phyloP scores from a whole-genome alignment of 2,888 invertebrate species.

The Piscicola geometra region DNA sequence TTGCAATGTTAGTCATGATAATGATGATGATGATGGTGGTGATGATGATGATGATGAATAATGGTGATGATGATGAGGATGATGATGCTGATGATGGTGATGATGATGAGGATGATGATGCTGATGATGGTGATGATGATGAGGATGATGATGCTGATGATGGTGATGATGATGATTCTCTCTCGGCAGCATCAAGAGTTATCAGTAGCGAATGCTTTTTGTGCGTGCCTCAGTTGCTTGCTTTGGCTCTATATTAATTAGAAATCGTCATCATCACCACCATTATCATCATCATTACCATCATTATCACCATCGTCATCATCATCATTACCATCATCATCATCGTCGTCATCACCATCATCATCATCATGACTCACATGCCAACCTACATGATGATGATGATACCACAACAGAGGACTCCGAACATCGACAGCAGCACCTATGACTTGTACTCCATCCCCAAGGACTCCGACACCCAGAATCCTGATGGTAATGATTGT shows the following conservation, averaged over 20 bases:
- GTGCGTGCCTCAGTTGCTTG: no score
- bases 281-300: neutral
- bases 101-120: no score
- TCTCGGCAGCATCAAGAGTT: no score
- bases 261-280: neutral
- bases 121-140: no score
- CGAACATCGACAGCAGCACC: conserved; percentile 78
- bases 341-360: neutral
- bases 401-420: conserved; percentile 62
- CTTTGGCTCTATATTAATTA: no score
- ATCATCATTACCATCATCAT: neutral
- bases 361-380: neutral
- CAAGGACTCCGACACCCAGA: conserved; percentile 60
- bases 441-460: conserved; percentile 90
- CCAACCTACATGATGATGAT: neutral
- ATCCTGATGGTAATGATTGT: conserved; percentile 55
- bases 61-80: no score
- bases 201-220: no score
- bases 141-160: no score
- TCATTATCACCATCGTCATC: neutral
- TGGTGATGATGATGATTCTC: no score
- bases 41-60: neutral
- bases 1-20: conserved; percentile 62
- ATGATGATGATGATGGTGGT: neutral
- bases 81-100: no score